These are phyloP conservation scores for Antheraea mylitta DNA, from an alignment of 1,140 invertebrate species.

Conservation along the genomic window DNA sequence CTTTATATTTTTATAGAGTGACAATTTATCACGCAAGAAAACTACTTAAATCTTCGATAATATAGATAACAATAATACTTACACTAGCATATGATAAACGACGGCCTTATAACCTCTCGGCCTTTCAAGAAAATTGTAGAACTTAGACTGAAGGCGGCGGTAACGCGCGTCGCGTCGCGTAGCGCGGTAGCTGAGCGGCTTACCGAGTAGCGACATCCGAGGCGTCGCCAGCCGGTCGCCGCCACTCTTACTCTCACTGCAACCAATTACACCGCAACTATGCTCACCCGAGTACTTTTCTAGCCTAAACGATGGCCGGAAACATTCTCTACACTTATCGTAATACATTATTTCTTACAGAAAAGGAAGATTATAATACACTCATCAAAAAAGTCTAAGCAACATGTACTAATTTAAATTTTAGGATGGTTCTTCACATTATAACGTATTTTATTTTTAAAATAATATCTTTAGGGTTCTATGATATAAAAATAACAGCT, in stretches of 20 bases:
- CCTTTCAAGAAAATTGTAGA: constrained; percentile 97
- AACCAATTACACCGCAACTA: constrained; percentile 44
- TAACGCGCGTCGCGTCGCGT: constrained; percentile 93
- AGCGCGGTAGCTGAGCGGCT: constrained; percentile 92
- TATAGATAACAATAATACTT: constrained; percentile 79
- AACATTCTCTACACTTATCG: too few relatives aligned
- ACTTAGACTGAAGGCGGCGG: constrained; percentile 91
- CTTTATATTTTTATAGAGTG: too few relatives aligned
- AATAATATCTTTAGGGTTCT: too few relatives aligned
- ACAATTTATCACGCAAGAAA: too few relatives aligned
- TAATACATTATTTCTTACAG: neutral
- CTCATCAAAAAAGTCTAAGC: too few relatives aligned
- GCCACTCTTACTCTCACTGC: constrained; percentile 72
- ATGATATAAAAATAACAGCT: too few relatives aligned
- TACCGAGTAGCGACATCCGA: constrained; percentile 94
- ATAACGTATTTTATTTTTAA: too few relatives aligned
- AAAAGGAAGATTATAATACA: too few relatives aligned
- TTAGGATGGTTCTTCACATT: too few relatives aligned
- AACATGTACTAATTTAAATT: too few relatives aligned
- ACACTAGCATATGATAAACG: constrained; percentile 95
- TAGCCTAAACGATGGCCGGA: neutral
- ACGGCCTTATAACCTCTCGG: constrained; percentile 91
- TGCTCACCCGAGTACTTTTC: constrained; percentile 1
- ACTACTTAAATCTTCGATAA: neutral
- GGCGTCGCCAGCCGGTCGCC: constrained; percentile 85